Conservation (phyloP, 2,113 vertebrate genomes). For the Micromys minutus region DNA sequence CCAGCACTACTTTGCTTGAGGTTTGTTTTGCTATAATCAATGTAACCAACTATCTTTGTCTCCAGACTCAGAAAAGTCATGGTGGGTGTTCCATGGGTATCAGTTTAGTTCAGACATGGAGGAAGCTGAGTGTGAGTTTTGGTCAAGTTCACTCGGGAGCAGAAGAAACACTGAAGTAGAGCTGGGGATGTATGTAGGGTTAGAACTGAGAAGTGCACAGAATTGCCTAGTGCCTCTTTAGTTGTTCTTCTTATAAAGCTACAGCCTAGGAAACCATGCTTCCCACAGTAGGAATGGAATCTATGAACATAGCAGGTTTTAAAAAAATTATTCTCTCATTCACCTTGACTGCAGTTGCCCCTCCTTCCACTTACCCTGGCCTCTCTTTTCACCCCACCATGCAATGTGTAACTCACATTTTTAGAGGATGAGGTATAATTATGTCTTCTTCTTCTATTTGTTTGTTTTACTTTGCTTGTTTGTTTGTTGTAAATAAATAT, state of each 20-base stretch:
- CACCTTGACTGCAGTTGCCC: not conserved
- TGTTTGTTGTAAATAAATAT: not conserved
- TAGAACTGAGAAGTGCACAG: not conserved
- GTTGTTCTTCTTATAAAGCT: not conserved
- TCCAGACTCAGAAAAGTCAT: not conserved
- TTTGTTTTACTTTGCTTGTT: not conserved
- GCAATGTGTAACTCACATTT: not conserved
- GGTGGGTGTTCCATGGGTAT: not conserved
- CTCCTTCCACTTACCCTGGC: not conserved
- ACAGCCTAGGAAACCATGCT: not conserved
- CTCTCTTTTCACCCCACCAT: not conserved
- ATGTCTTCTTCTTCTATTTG: not conserved
- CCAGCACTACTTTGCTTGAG: slow-evolving; percentile 11
- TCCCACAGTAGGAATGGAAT: not conserved
- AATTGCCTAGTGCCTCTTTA: not conserved
- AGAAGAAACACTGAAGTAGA: not conserved
- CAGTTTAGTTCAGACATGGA: not conserved
- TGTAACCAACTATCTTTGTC: slow-evolving; percentile 18
- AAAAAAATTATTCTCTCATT: too few species aligned
- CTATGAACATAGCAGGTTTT: not conserved
- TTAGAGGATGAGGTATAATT: not conserved
- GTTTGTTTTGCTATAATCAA: slow-evolving; percentile 39
- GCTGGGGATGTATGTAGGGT: not conserved
- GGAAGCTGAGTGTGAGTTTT: not conserved
- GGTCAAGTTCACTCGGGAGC: not conserved